Conservation (phyloP, 2,888 invertebrate genomes). For the Muscina levida region DNA sequence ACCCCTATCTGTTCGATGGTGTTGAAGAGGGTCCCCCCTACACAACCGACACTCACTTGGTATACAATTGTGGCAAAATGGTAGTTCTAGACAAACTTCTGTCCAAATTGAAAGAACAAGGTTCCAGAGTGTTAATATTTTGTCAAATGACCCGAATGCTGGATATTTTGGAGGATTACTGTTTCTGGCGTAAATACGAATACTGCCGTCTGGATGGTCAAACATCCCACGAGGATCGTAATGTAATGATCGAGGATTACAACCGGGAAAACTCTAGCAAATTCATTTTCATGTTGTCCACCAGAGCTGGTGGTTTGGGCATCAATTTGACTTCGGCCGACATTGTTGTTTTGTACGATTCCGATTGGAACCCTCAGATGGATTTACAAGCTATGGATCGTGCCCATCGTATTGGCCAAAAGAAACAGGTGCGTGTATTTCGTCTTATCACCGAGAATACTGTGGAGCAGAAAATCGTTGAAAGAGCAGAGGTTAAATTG, state of each 20-base stretch:
- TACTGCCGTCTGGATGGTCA: conserved; percentile 97
- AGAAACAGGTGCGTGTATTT: conserved; percentile 95
- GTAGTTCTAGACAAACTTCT: conserved; percentile 96
- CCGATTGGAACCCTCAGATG: conserved; percentile 99
- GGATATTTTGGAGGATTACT: conserved; percentile 97
- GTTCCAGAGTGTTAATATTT: conserved; percentile 95
- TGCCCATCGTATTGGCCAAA: conserved; percentile 99
- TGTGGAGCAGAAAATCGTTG: conserved; percentile 99
- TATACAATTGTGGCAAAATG: conserved; percentile 98
- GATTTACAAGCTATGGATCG: conserved; percentile 97
- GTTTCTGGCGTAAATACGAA: conserved; percentile 91
- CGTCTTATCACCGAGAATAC: conserved; percentile 99
- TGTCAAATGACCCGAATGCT: conserved; percentile 98
- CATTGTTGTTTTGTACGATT: conserved; percentile 97
- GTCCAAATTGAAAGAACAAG: conserved; percentile 93
- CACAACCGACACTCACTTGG: conserved; percentile 97
- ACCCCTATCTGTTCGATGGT: conserved; percentile 99
- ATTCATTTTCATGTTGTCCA: conserved; percentile 99
- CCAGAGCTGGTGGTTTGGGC: conserved; percentile 98
- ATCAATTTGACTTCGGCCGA: conserved; percentile 99
- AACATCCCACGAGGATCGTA: conserved; percentile 97
- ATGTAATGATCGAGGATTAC: conserved; percentile 96
- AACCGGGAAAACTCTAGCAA: conserved; percentile 94
- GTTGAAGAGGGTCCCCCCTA: conserved; percentile 99
- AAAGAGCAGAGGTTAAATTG: conserved; percentile 97